Evolutionary conservation across 2,113 vertebrate genomes (phyloP).

Genomic region (Chloebia gouldiae): DNA sequence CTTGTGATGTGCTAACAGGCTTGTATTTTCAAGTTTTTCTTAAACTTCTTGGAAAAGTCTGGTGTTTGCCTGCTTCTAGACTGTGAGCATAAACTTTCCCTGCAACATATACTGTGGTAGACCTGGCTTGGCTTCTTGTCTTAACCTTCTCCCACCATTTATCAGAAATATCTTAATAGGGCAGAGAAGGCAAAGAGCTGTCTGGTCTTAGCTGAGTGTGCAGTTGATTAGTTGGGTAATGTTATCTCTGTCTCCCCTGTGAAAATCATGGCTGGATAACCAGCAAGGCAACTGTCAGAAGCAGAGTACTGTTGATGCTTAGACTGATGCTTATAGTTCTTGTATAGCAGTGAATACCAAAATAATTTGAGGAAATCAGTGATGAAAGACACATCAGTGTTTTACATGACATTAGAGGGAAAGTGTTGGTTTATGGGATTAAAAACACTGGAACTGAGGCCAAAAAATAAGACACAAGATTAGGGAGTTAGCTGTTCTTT

Average conservation of each 20-base stretch:
- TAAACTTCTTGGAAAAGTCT: not conserved
- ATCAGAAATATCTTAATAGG: not conserved
- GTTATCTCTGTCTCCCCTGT: not conserved
- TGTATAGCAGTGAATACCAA: not conserved
- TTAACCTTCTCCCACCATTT: not conserved
- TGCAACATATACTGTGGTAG: accelerated
- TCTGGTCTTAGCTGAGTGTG: not conserved
- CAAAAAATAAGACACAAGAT: not conserved
- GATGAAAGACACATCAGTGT: not conserved
- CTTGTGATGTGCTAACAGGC: not conserved
- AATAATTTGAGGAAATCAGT: not conserved
- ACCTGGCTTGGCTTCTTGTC: not conserved
- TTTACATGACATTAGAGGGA: not conserved
- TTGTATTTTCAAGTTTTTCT: not conserved
- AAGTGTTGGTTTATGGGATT: not conserved
- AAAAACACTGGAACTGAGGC: not conserved
- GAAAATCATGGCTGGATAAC: not conserved
- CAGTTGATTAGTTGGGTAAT: not conserved
- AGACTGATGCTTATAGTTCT: not conserved
- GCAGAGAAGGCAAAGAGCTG: not conserved
- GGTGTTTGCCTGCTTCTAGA: not conserved
- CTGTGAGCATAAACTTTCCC: not conserved
- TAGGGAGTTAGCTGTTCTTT: not conserved
- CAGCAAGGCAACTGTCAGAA: not conserved
- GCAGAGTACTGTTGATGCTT: not conserved